Base-by-base conservation (phyloP, 2,797 vertebrate species). In the Coendou prehensilis region DNA sequence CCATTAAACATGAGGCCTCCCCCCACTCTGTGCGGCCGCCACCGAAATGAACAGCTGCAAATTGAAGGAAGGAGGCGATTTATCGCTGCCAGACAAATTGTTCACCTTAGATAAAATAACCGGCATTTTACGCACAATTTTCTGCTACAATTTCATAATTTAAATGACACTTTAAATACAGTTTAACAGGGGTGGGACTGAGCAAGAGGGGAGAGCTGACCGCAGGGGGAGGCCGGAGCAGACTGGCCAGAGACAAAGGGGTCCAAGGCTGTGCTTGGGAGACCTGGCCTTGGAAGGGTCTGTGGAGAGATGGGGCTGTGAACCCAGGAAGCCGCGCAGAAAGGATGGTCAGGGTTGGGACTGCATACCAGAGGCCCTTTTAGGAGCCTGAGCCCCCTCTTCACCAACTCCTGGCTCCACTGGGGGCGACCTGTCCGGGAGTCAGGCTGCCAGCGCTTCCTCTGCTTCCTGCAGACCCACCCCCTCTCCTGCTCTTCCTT, bases 1-100 rank as follows among this genome's bases (percentile, higher is more conserved):
- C 99, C 99, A 99, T 99, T 99, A 99, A 99, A 99, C 99, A 99
- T 99, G 99, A 99, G 99, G 95, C 94, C 98, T 98, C 98, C 98
- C 98, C 99, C 98, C 98, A 98, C 98, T 97, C 96, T 37, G 97
- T 93, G 97, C 98, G 97, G 97, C 97, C 98, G 97, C 98, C 99
- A 97, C 99, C 99, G 98, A 99, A 99, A 99, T 98, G 98, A 98
- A 98, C 99, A 99, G 99, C 98, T 98, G 99, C 98, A 99, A 99
- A 99, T 98, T 98, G 98, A 99, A 98, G 99, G 98, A 98, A 98
- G 98, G 98, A 98, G 97, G 98, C 98, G 98, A 99, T 99, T 99
- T 99, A 99, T 99, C 99, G 99, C 99, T 98, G 98, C 98, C 98
- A 99, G 98, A 98, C 98, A 99, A 99, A 99, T 99, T 98, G 98